Conservation (phyloP, 2,113 vertebrate genomes). For the Amblyopsis rosae region DNA sequence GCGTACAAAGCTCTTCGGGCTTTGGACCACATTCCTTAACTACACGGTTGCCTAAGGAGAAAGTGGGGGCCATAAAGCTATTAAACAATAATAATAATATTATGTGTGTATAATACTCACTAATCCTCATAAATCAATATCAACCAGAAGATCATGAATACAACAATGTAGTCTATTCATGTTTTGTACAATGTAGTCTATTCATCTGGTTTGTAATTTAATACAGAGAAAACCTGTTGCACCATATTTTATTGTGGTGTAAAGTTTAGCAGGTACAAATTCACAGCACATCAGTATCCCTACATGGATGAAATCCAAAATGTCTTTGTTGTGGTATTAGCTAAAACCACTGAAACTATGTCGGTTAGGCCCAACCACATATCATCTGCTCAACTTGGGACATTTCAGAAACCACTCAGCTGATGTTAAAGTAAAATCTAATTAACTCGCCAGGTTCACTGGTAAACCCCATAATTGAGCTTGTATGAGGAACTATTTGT, state of each 20-base stretch:
- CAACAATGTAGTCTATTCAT: background rate
- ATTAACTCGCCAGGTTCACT: too few relatives aligned
- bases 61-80: background rate
- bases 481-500: too few relatives aligned
- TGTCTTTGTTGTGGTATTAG: conserved; percentile 57
- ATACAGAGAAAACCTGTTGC: background rate
- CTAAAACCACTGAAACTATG: conserved; percentile 64
- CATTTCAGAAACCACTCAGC: too few relatives aligned
- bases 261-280: background rate
- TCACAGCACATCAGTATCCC: background rate
- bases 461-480: too few relatives aligned
- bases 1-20: conserved; percentile 47
- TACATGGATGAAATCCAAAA: background rate
- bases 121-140: background rate
- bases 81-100: background rate
- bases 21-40: background rate
- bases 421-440: too few relatives aligned
- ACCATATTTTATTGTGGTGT: too few relatives aligned
- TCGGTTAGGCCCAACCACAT: conserved; percentile 32
- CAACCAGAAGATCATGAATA: background rate
- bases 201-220: background rate
- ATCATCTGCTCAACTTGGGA: background rate
- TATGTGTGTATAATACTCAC: background rate
- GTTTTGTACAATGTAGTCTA: background rate
- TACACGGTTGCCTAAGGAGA: conserved; percentile 61